Conservation (phyloP, 2,888 invertebrate species). For the Trachelus stipa region DNA sequence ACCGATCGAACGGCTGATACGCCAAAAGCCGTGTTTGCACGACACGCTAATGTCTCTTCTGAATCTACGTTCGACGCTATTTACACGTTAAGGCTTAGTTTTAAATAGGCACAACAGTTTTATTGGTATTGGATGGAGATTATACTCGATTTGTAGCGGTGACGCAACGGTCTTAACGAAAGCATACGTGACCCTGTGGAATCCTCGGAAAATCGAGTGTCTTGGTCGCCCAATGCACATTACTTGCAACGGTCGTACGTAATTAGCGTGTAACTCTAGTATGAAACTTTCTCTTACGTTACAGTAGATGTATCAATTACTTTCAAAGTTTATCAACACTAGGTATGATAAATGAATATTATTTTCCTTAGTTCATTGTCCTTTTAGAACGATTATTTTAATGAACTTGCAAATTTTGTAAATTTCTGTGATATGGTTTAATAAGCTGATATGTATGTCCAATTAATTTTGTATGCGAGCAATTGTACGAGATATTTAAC, state of each 20-base stretch:
- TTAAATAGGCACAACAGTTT: not conserved
- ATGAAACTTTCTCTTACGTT: not conserved
- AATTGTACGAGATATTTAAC: not conserved
- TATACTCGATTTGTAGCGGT: not conserved
- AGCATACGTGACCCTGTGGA: not conserved
- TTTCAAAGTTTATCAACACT: not conserved
- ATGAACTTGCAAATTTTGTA: not conserved
- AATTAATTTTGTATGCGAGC: not conserved
- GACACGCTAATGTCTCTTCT: not conserved
- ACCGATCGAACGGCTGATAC: not conserved
- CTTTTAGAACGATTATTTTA: not conserved
- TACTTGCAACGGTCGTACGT: not conserved
- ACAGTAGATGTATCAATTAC: not conserved
- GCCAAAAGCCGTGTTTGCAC: not conserved
- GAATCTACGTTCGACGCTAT: not conserved
- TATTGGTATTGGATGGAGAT: not conserved
- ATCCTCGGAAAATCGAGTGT: not conserved
- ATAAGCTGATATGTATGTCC: no score
- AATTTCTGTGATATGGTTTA: not conserved
- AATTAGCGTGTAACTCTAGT: not conserved
- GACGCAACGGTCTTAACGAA: no score
- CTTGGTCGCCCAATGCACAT: not conserved
- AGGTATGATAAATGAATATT: not conserved
- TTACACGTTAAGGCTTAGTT: not conserved
- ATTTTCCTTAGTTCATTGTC: not conserved